Evolutionary conservation across 2,888 invertebrate species (phyloP).

Genomic region (Drosophila ezoana): DNA sequence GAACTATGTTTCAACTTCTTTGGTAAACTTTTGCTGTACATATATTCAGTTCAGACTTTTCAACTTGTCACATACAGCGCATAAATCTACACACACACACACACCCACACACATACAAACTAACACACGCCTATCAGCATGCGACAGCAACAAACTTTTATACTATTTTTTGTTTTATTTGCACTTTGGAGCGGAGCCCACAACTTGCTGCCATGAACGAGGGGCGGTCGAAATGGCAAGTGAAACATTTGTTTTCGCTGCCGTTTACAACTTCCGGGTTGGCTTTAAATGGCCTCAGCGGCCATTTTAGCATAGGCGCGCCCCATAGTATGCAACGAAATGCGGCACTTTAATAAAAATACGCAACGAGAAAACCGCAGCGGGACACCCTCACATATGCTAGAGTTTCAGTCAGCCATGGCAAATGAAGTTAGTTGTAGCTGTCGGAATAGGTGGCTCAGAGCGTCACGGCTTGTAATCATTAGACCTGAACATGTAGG

Average conservation of each 20-base stretch:
- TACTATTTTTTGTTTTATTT: constrained; percentile 46
- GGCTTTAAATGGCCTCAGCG: constrained; percentile 43
- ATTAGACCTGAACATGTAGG: constrained; percentile 40
- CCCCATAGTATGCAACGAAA: constrained; percentile 47
- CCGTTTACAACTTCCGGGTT: constrained; percentile 67
- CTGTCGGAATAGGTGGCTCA: neutral
- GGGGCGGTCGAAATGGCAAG: constrained; percentile 62
- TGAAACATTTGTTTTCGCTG: constrained; percentile 67
- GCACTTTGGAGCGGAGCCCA: constrained; percentile 21
- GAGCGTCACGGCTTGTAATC: constrained; percentile 36
- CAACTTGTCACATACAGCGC: constrained; percentile 63
- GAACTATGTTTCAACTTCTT: constrained; percentile 34
- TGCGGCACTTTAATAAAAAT: constrained; percentile 32
- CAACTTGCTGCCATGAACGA: constrained; percentile 26
- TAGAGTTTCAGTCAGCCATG: constrained; percentile 20
- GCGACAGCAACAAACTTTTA: constrained; percentile 63
- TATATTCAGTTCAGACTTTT: constrained; percentile 39
- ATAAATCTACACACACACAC: constrained; percentile 56
- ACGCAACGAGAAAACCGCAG: constrained; percentile 6
- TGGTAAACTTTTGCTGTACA: constrained; percentile 29
- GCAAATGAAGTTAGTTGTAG: constrained; percentile 27
- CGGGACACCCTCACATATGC: constrained; percentile 25
- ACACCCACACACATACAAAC: neutral
- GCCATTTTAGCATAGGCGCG: constrained; percentile 37
- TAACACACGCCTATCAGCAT: constrained; percentile 55